Conservation (phyloP, 2,113 vertebrate species). For the Dermatemys mawii region DNA sequence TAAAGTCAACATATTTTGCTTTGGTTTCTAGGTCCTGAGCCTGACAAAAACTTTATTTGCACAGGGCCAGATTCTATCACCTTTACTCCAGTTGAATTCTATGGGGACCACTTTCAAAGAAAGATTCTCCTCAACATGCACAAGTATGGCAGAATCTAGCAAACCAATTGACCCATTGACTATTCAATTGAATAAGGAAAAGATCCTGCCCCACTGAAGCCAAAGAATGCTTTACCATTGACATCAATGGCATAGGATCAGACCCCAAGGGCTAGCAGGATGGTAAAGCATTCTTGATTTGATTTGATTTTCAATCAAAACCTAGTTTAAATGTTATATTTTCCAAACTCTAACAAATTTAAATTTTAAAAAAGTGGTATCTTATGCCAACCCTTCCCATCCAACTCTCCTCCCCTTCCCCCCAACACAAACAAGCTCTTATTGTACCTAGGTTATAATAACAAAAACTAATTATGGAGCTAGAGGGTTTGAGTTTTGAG, state of each 20-base stretch:
- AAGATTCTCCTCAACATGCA: neutral
- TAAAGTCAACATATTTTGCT: neutral
- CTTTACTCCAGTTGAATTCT: neutral
- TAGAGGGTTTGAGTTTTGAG: neutral
- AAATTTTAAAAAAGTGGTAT: neutral
- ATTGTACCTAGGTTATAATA: conserved; percentile 7
- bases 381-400: neutral
- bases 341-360: neutral
- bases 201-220: neutral
- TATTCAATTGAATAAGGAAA: neutral
- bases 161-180: neutral
- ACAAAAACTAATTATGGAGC: conserved; percentile 9
- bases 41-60: neutral
- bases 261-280: neutral
- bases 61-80: neutral
- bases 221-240: neutral
- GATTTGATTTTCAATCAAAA: neutral
- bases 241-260: neutral
- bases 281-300: no score
- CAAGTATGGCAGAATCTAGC: neutral
- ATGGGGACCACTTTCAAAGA: neutral
- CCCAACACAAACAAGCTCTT: neutral
- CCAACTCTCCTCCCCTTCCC: neutral
- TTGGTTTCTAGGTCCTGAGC: neutral
- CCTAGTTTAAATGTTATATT: neutral